Conservation (phyloP, 2,113 vertebrate species). For the Sphaerodactylus townsendi region DNA sequence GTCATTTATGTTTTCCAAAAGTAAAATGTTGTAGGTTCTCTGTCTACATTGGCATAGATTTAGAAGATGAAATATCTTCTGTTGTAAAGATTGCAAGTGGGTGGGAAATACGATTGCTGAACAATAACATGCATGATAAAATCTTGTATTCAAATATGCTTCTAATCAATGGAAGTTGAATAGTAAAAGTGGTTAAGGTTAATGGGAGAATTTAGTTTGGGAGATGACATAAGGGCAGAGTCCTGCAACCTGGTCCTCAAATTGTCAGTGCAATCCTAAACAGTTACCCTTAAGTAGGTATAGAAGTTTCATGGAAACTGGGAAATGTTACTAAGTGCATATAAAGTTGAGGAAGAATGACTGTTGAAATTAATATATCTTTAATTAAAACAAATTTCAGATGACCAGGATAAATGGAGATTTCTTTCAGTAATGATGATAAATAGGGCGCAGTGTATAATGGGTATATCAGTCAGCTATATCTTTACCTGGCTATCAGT, state of each 20-base stretch:
- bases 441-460: background rate
- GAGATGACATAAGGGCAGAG: background rate
- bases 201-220: too few species aligned
- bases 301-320: too few species aligned
- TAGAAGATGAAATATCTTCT: background rate
- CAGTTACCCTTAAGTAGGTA: too few species aligned
- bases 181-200: background rate
- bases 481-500: background rate
- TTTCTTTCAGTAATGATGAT: background rate
- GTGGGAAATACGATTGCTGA: too few species aligned
- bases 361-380: slow-evolving; percentile 21
- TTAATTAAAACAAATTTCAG: slow-evolving; percentile 5
- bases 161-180: background rate
- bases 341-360: background rate
- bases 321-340: too few species aligned
- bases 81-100: too few species aligned
- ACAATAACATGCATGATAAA: background rate
- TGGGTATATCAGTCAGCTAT: background rate
- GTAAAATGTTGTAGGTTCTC: background rate
- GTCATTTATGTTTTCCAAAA: slow-evolving; percentile 9
- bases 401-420: background rate
- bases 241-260: too few species aligned
- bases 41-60: background rate
- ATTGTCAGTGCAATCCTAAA: too few species aligned
- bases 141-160: background rate